Conservation (phyloP, 2,888 invertebrate species). For the Ellobium chinense region DNA sequence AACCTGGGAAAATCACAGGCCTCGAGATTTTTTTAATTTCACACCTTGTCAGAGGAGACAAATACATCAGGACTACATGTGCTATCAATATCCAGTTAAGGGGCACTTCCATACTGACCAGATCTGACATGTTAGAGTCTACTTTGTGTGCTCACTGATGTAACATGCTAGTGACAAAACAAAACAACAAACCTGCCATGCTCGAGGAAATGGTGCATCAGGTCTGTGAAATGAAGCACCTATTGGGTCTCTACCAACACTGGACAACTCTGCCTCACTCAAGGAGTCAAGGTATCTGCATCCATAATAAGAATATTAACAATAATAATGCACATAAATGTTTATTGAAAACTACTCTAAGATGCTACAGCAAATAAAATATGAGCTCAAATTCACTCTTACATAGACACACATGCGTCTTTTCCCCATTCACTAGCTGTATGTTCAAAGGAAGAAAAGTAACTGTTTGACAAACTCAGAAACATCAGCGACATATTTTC, state of each 20-base stretch:
- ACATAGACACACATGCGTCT: too few species aligned
- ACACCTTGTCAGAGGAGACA: too few species aligned
- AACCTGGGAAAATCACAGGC: too few species aligned
- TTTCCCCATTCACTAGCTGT: too few species aligned
- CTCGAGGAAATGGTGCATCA: slow-evolving; percentile 12
- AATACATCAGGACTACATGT: too few species aligned
- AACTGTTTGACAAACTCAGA: not conserved
- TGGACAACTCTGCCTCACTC: slow-evolving; percentile 56
- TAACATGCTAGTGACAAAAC: not conserved
- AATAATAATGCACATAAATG: not conserved
- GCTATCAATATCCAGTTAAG: too few species aligned
- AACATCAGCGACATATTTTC: not conserved
- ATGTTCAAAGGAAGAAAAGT: too few species aligned
- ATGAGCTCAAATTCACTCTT: too few species aligned
- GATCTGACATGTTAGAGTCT: too few species aligned
- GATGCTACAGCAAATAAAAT: too few species aligned
- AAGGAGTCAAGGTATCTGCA: slow-evolving; percentile 65
- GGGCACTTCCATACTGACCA: too few species aligned
- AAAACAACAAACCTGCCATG: slow-evolving; percentile 45
- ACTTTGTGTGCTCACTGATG: not conserved
- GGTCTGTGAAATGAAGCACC: slow-evolving; percentile 57
- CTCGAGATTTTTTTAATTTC: too few species aligned
- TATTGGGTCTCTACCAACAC: slow-evolving; percentile 53
- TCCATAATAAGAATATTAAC: not conserved
- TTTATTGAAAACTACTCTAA: not conserved